Conservation (phyloP, 2,113 vertebrate species). For the Chloebia gouldiae region DNA sequence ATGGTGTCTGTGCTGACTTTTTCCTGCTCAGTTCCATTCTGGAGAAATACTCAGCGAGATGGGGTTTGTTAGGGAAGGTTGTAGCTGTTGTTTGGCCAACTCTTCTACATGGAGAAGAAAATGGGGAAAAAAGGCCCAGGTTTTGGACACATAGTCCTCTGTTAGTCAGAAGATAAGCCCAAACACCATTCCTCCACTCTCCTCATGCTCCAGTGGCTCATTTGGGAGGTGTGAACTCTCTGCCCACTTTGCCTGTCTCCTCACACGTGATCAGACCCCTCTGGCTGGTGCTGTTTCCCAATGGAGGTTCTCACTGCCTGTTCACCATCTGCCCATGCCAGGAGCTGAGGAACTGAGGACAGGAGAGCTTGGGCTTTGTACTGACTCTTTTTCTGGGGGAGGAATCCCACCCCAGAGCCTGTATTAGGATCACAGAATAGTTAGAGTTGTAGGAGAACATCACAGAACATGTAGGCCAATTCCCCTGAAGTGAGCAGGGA, state of each 20-base stretch:
- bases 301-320: not conserved
- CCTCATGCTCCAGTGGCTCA: not conserved
- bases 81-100: not conserved
- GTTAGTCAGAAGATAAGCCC: not conserved
- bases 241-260: not conserved
- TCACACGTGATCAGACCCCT: not conserved
- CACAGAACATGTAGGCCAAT: not conserved
- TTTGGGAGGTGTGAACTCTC: not conserved
- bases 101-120: not conserved
- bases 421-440: not conserved
- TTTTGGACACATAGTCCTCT: not conserved
- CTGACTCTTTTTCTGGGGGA: not conserved
- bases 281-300: not conserved
- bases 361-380: not conserved
- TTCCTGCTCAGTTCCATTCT: not conserved
- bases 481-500: not conserved
- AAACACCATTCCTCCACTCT: not conserved
- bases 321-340: not conserved
- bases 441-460: not conserved
- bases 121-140: accelerated
- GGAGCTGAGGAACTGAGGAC: not conserved
- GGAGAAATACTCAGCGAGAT: not conserved
- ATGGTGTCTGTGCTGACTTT: not conserved
- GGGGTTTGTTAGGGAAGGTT: not conserved
- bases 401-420: not conserved